These are phyloP conservation scores for Sminthurides aquaticus DNA, from an alignment of 2,888 invertebrate genomes.

Conservation along the genomic window DNA sequence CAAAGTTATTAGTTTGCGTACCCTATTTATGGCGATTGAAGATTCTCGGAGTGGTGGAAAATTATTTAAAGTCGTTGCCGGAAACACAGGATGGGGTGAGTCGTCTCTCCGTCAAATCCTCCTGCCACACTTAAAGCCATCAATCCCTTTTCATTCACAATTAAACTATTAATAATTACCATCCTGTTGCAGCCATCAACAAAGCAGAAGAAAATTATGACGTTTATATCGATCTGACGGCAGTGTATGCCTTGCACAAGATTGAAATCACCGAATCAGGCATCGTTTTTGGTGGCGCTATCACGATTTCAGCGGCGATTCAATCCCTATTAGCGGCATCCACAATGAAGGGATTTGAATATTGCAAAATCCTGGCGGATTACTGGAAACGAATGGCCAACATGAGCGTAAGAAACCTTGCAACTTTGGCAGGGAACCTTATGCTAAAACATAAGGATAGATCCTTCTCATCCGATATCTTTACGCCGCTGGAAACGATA, in stretches of 20 bases:
- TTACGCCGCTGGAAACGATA: conserved; percentile 52
- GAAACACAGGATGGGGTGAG: conserved; percentile 68
- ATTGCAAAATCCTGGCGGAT: conserved; percentile 54
- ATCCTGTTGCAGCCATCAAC: conserved; percentile 48
- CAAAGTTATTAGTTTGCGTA: conserved; percentile 23
- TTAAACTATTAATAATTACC: too few species aligned
- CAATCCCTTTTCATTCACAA: background rate
- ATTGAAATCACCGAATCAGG: conserved; percentile 44
- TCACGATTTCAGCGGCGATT: conserved; percentile 55
- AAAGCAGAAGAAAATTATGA: conserved; percentile 49
- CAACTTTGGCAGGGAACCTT: conserved; percentile 64
- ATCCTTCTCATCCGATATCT: conserved; percentile 66
- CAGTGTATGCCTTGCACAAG: conserved; percentile 54
- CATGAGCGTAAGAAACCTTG: conserved; percentile 62
- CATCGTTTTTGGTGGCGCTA: conserved; percentile 55
- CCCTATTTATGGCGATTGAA: conserved; percentile 18
- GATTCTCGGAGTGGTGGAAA: conserved; percentile 2
- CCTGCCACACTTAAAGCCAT: background rate
- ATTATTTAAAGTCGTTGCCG: conserved; percentile 60
- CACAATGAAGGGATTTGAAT: conserved; percentile 51
- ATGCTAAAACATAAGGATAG: conserved; percentile 59
- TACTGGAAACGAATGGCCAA: conserved; percentile 65
- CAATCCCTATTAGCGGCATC: conserved; percentile 44
- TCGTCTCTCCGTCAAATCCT: background rate
- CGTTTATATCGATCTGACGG: conserved; percentile 59